phyloP scores from a whole-genome alignment of 2,113 vertebrate species.

The Oryzias melastigma region DNA sequence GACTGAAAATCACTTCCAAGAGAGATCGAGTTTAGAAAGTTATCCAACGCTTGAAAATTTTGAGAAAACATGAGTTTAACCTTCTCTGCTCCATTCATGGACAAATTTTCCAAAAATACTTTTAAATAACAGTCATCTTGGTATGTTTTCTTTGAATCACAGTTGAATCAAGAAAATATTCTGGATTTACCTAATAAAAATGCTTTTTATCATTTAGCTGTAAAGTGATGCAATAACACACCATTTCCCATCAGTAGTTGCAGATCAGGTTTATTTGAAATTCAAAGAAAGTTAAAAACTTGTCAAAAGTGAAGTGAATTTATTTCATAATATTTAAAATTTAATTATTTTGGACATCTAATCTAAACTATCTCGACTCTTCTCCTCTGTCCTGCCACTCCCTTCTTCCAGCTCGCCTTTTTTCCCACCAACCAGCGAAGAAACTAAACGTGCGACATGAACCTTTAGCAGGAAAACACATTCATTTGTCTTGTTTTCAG shows the following conservation, averaged over 20 bases:
- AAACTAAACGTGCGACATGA: slow-evolving; percentile 6
- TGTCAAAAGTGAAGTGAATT: neutral
- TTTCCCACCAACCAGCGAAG: slow-evolving; percentile 5
- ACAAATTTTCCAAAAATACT: neutral
- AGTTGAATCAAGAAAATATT: neutral
- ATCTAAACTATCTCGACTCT: slow-evolving; percentile 20
- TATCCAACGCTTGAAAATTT: slow-evolving; percentile 67
- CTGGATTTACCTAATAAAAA: no score
- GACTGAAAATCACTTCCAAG: slow-evolving; percentile 27
- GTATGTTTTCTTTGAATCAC: neutral
- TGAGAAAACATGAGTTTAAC: slow-evolving; percentile 43
- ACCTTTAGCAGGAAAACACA: neutral
- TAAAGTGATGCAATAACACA: neutral
- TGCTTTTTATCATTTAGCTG: no score
- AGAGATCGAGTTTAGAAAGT: slow-evolving; percentile 48
- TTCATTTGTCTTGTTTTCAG: neutral
- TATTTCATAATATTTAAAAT: no score
- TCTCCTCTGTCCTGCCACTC: slow-evolving; percentile 30
- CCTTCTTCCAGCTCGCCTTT: slow-evolving; percentile 10
- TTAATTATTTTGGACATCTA: neutral
- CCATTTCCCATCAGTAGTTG: neutral
- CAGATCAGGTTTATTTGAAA: neutral
- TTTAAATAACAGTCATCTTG: neutral
- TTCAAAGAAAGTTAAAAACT: neutral
- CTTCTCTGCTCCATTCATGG: slow-evolving; percentile 6